Base-by-base conservation (phyloP, 2,113 vertebrate genomes). In the Podocnemis expansa region DNA sequence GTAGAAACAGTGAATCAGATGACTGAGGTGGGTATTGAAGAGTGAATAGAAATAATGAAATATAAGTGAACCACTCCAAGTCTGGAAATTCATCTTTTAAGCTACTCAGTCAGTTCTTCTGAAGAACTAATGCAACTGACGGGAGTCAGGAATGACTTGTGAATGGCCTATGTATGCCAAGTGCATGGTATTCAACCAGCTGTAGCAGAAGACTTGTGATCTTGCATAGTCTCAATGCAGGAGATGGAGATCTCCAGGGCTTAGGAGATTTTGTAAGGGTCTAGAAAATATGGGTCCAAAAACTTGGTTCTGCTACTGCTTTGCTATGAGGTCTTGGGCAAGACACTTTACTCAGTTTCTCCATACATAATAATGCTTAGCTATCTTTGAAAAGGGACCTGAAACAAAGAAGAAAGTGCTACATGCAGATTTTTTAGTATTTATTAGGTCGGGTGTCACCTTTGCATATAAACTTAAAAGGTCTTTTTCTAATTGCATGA, bases 21-120 rank as follows among this genome's bases (percentile, higher is more conserved):
- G 41, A 10, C 6, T 76, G 5, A 5, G 19, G 47, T 16, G 14
- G 38, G 51, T 29, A 21, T 10, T 45, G n/a, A 17, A 52, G 43
- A 49, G 24, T 1, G 10, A 49, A 4, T 0, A 8, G 54, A 80
- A 8, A 2, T 0, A 2, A 16, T 0, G 1, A 41, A 19, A 41
- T 63, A n/a, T 7, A 22, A 6, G 10, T 0, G 1, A 55, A 31
- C 12, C 1, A 0, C 22, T 47, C 4, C 1, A 1, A 13, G n/a
- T 1, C 9, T 12, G 12, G 29, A 11, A 5, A 73, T 80, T 3
- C 5, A 0, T 17, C 83, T 45, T 82, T 3, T 14, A 16, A 87
- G 79, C 34, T 10, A 5, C 8, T 38, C 34, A n/a, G 8, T 4
- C 25, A 38, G 0, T 63, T 75, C 25, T 73, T 27, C 4, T 0